Conservation (phyloP, 2,888 invertebrate species). For the Oithona nana region DNA sequence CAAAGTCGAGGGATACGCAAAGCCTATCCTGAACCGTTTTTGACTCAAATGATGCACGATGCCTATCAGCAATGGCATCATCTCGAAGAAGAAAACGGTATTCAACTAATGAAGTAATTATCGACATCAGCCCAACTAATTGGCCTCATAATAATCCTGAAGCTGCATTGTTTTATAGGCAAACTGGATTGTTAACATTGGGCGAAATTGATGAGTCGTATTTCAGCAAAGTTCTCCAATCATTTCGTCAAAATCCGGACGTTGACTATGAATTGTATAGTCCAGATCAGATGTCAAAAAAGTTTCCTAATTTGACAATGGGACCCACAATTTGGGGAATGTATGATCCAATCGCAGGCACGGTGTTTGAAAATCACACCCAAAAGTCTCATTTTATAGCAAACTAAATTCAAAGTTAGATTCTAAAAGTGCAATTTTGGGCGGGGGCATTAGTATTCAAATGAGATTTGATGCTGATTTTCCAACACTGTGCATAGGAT, state of each 20-base stretch:
- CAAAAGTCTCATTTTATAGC: no score
- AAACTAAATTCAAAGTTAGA: no score
- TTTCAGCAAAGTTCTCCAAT: neutral
- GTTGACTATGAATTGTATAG: neutral
- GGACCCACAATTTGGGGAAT: neutral
- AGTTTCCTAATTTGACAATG: neutral
- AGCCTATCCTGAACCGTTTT: conserved; percentile 10
- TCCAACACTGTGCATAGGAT: no score
- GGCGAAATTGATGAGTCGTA: neutral
- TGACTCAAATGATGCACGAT: conserved; percentile 1
- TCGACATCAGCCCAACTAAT: neutral
- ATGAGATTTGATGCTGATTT: no score
- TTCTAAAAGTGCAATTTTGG: no score
- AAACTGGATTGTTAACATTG: neutral
- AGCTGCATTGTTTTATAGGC: neutral
- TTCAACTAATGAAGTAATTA: conserved; percentile 2
- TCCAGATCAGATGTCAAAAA: neutral
- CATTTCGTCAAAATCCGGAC: neutral
- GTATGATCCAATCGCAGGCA: conserved; percentile 17
- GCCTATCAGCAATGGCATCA: conserved; percentile 12
- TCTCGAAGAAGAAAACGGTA: neutral
- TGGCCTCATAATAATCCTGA: neutral
- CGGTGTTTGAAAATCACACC: no score
- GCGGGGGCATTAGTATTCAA: no score
- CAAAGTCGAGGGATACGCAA: neutral